Evolutionary conservation across 2,113 vertebrate species (phyloP).

Genomic region (Grallaria varia): DNA sequence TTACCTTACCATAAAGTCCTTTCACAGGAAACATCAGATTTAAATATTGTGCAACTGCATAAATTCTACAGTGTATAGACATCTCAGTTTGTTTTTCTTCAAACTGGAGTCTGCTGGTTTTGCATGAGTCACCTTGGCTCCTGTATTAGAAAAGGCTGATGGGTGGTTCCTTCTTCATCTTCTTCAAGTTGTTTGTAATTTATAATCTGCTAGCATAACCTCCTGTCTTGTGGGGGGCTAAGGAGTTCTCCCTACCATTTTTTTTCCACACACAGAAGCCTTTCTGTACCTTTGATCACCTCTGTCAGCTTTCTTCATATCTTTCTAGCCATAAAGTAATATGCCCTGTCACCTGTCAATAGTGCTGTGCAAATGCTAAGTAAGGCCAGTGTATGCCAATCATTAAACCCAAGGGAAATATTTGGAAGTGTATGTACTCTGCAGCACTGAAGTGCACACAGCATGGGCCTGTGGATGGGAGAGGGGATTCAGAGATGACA

Average conservation of each 20-base stretch:
- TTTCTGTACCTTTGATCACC: conserved; percentile 30
- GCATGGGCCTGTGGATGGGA: neutral
- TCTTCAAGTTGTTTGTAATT: neutral
- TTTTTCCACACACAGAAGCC: neutral
- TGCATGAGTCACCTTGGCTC: neutral
- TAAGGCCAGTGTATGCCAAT: neutral
- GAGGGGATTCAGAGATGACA: neutral
- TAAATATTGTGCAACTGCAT: neutral
- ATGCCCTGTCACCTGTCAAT: neutral
- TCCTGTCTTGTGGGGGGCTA: neutral
- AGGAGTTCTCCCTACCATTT: neutral
- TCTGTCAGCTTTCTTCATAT: conserved; percentile 20
- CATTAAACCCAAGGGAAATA: neutral
- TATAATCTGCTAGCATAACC: neutral
- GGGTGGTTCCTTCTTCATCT: neutral
- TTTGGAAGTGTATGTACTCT: rapidly evolving
- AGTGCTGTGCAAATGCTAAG: conserved; percentile 26
- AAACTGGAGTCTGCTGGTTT: neutral
- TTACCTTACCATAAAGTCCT: neutral
- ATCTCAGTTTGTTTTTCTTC: neutral
- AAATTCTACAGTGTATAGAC: neutral
- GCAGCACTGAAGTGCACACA: neutral
- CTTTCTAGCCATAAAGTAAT: conserved; percentile 15
- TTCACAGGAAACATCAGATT: neutral
- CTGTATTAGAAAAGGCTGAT: neutral